Evolutionary conservation across 2,888 invertebrate genomes (phyloP), one percentile per base, ranked within the genome.

Genomic region (Spodoptera picta): DNA sequence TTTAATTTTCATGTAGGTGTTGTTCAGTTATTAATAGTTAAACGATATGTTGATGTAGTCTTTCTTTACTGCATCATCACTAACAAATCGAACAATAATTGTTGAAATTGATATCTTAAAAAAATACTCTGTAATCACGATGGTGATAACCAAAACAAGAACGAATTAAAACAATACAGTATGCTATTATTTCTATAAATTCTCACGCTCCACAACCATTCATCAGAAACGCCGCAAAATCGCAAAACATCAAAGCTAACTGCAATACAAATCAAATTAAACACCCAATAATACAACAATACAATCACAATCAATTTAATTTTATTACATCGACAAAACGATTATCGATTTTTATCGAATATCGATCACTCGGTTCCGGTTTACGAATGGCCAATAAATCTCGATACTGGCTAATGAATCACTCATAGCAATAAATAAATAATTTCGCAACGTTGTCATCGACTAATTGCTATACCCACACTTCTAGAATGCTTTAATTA

Each of bases 401-500:
- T 61, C 36, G n/a, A 41, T 12, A 56, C 36, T 49, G 6, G 36
- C 42, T 67, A 62, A 75, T 75, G 60, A 70, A 47, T 73, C 62
- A 79, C 36, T 56, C 48, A 62, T 36, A 53, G 10, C 36, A 41
- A 47, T 57, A 75, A 68, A 60, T 67, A 69, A 71, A 77, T 77
- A 52, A 57, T 68, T 62, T 55, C 42, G 48, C 65, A 51, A 71
- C 68, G 56, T 66, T 69, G 53, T 63, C 69, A 75, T 71, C 63
- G 7, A 56, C 63, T 54, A 63, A 69, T 66, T 60, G 44, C 59
- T 64, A 57, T 56, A 66, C 63, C 70, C 58, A 76, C 31, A 47
- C n/a, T 44, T 63, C 70, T 66, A 49, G 55, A 68, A 62, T 58
- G 46, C 55, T 73, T 59, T 69, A 73, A 77, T 73, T 69, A 63